Base-by-base conservation (phyloP, 2,113 vertebrate species). In the Clarias gariepinus region DNA sequence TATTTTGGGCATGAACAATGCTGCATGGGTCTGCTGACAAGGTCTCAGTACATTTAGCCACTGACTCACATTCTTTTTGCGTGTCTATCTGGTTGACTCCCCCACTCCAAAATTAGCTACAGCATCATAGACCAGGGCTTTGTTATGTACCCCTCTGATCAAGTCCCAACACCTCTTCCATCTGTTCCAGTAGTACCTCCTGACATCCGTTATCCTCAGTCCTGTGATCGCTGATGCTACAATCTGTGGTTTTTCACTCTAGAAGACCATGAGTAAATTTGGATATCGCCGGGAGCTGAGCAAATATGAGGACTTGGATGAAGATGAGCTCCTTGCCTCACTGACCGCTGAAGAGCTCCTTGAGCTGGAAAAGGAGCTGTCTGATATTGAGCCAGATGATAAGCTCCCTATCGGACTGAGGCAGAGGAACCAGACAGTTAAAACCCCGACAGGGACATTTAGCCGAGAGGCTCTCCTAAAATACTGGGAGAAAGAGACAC, bases 301-400 rank as follows among this genome's bases (percentile, higher is more conserved):
- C 92, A 99, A 99, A 93, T 99, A 99, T 64, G 98, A 99, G 92
- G 98, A 98, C 28, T 94, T 99, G 11, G 98, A 99, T n/a, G 98
- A 99, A 92, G 98, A 99, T 3, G 98, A 99, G 86, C 96, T 99
- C 78, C 92, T 99, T 0, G 97, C 98, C 83, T 98, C 98, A 23
- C 95, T 99, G 86, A 96, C 96, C 8, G 95, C 97, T 0, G 97
- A 98, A 90, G 98, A 99, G 94, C 93, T 99, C 88, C 96, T 97
- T 82, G 97, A 99, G 92, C 92, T 99, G 87, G 98, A 99, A 90
- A 96, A 96, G 88, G 98, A 99, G 91, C 87, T 99, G 61, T 95
- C 93, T 11, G 97, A 99, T 93, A 98, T 99, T 64, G 98, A 99
- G 69, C 98, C 98, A 0, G 96, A 99, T 0, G 94, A 89, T 28